Evolutionary conservation across 2,888 invertebrate species (phyloP).

Genomic region (Craniophora ligustri): DNA sequence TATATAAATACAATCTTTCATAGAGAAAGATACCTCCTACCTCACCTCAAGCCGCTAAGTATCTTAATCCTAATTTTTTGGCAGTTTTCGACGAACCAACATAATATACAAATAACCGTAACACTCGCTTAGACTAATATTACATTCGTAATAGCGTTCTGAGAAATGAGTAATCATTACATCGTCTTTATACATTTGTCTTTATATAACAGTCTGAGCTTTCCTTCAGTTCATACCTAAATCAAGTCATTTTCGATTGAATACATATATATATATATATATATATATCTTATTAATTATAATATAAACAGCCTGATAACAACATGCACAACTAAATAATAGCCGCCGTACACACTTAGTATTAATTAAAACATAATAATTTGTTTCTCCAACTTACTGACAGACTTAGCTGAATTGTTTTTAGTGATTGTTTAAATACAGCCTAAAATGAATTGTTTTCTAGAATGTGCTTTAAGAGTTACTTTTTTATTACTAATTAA

Average conservation of each 20-base stretch:
- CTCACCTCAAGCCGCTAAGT: constrained; percentile 19
- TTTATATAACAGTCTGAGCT: neutral
- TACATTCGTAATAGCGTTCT: constrained; percentile 7
- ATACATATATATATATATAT: neutral
- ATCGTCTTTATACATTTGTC: constrained; percentile 10
- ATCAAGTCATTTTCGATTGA: too few species aligned
- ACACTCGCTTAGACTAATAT: constrained; percentile 11
- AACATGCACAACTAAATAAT: neutral
- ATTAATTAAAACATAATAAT: neutral
- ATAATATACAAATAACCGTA: constrained; percentile 50
- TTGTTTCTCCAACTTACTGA: neutral
- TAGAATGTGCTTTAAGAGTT: neutral
- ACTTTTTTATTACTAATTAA: too few species aligned
- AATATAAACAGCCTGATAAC: neutral
- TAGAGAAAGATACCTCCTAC: neutral
- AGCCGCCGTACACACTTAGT: too few species aligned
- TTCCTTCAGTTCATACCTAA: constrained; percentile 3
- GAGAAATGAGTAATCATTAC: constrained; percentile 32
- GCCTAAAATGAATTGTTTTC: neutral
- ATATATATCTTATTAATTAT: neutral
- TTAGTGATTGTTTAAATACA: neutral
- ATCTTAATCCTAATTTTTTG: constrained; percentile 51
- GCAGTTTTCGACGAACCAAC: constrained; percentile 50
- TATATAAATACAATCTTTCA: neutral
- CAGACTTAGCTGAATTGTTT: too few species aligned